phyloP scores from a whole-genome alignment of 2,797 vertebrate species.

The Eremophila alpestris region DNA sequence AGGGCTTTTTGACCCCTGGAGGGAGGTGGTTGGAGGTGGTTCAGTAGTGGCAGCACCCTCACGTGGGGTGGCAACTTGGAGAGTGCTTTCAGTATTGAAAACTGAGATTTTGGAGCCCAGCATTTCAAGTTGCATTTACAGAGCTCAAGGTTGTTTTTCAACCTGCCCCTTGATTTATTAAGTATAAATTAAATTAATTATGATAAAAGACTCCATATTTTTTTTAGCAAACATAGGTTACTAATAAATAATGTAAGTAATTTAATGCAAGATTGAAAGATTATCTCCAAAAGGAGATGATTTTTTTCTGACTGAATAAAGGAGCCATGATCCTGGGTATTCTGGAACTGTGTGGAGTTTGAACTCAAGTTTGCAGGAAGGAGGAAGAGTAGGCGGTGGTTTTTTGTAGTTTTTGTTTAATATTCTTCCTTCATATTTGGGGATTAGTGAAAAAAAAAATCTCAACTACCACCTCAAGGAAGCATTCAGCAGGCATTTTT shows the following conservation, averaged over 20 bases:
- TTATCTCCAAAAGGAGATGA: neutral
- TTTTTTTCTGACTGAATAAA: neutral
- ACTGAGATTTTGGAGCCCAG: neutral
- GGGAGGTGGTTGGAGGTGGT: neutral
- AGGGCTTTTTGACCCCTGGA: neutral
- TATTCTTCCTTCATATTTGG: neutral
- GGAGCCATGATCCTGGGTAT: neutral
- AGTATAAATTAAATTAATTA: neutral
- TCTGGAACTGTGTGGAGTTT: neutral
- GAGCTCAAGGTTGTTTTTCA: neutral
- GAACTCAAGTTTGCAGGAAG: neutral
- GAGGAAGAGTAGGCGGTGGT: rapidly evolving
- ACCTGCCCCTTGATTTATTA: neutral
- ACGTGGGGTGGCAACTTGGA: neutral
- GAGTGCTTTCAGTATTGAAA: neutral
- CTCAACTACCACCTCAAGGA: neutral
- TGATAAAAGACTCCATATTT: neutral
- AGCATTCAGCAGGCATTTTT: neutral
- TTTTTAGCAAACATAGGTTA: neutral
- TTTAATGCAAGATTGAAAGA: neutral
- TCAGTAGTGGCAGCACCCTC: neutral
- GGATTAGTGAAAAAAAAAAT: neutral
- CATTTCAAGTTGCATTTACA: neutral
- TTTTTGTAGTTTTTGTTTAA: neutral
- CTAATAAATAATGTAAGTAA: conserved; percentile 14